Percentiles rank a stretch among this genome's conserved stretches.
Conservation (phyloP, 2,888 invertebrate species). For the Dicycla oo region DNA sequence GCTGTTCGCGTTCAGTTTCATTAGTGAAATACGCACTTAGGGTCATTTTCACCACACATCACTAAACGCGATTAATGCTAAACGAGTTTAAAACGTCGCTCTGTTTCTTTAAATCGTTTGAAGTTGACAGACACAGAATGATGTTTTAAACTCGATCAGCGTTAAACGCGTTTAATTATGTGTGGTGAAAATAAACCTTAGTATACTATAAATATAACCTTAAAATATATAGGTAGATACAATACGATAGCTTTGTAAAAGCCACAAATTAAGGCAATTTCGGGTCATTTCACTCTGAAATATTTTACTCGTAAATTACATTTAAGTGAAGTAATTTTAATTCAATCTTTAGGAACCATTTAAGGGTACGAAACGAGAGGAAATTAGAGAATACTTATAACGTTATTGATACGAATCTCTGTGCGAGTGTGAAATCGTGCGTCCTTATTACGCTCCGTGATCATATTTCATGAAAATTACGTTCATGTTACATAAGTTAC, state of each 20-base stretch:
- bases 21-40: too few relatives aligned
- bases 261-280: constrained; percentile 37
- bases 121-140: too few relatives aligned
- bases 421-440: constrained; percentile 44
- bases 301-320: constrained; percentile 53
- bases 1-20: too few relatives aligned
- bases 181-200: too few relatives aligned
- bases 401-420: constrained; percentile 49
- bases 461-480: constrained; percentile 53
- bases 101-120: too few relatives aligned
- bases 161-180: too few relatives aligned
- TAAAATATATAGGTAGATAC: neutral
- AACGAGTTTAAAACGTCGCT: too few relatives aligned
- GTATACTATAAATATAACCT: neutral
- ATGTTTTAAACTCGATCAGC: too few relatives aligned
- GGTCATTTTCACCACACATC: too few relatives aligned
- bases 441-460: constrained; percentile 24
- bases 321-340: constrained; percentile 52
- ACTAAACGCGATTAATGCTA: too few relatives aligned
- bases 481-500: constrained; percentile 21
- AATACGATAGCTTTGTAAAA: constrained; percentile 9
- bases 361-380: constrained; percentile 42
- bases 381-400: constrained; percentile 53
- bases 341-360: constrained; percentile 51
- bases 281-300: constrained; percentile 45